Evolutionary conservation across 2,888 invertebrate species (phyloP), one percentile per base, ranked within the genome.

Genomic region (Podotricha telesiphe): DNA sequence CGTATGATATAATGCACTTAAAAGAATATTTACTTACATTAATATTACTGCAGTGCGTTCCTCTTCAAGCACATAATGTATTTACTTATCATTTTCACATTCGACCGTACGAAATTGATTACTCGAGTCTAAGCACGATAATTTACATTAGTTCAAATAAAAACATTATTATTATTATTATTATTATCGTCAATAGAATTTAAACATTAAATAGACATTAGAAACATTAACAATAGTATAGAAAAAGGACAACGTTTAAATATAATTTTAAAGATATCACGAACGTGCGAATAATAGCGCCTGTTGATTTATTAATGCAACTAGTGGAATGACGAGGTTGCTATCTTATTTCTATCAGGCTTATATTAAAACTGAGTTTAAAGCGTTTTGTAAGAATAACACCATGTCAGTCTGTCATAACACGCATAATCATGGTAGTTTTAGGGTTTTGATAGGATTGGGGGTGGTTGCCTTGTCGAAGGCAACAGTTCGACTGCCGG

Each of bases 251-350:
- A 83, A 86, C 82, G 72, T 78, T 76, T 82, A 84, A 81, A 83
- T 81, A 77, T 74, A 81, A 81, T 77, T 79, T 81, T 76, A 79
- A 82, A 82, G 77, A 81, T 78, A 47, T 11, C 47, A 48, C 62
- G 75, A 76, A 77, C 72, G 77, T 59, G n/a, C n/a, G 59, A n/a
- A 75, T 72, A 58, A 19, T 69, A 81, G 79, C 88, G 91, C 91
- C 91, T 92, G 89, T 88, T 89, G 85, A 84, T 86, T 83, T 80
- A 73, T 82, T 78, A 82, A 76, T 78, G 85, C 86, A 87, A 88
- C 77, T 67, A 75, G 68, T 76, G 69, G 62, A 74, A 42, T 67
- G 58, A 67, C 59, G 65, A 53, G 40, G 67, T 83, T 82, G 81
- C 80, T 80, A 67, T 67, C 51, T 72, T 37, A 73, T 72, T 77